Base-by-base conservation (phyloP, 2,888 invertebrate species). In the Aplocera efformata region DNA sequence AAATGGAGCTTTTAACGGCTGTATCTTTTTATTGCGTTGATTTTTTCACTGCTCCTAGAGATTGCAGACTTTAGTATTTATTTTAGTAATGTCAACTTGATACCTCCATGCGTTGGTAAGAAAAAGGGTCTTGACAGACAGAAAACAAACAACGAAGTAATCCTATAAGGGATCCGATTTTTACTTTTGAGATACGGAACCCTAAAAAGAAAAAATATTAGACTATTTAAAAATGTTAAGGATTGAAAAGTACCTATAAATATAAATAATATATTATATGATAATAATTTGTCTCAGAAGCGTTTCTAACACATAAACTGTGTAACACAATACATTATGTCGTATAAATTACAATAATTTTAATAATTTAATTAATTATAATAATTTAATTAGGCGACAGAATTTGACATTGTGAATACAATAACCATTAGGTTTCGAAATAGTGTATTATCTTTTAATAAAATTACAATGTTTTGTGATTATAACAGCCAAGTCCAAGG, bases 401-500 rank as follows among this genome's bases (percentile, higher is more conserved):
- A 32, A 40, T 51, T 43, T 50, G 50, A 44, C 50, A 53, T 50
- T 53, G 50, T 47, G 28, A 13, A 38, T 26, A 43, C 38, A 50
- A 50, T 45, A 50, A 37, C 42, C 24, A 29, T 30, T 22, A 29
- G 32, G 28, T 50, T 48, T 35, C 32, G 48, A 41, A 46, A 53
- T 31, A 31, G 32, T n/a, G n/a, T n/a, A n/a, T 34, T 21, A 10
- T 49, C 36, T 36, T 39, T 40, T 23, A 21, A 13, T 22, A 21
- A 26, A 30, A 30, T 39, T 38, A 32, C 35, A 24, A 50, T 52
- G 43, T 46, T 17, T 17, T 17, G 5, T 17, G 2, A 17, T 17
- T 17, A 51, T 45, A 47, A 42, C 27, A 42, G 45, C 35, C 54
- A 49, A 47, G 50, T 56, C 49, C 54, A 54, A 52, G 54, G 52